Conservation (phyloP, 2,888 invertebrate genomes). For the Drosophila gaucha region DNA sequence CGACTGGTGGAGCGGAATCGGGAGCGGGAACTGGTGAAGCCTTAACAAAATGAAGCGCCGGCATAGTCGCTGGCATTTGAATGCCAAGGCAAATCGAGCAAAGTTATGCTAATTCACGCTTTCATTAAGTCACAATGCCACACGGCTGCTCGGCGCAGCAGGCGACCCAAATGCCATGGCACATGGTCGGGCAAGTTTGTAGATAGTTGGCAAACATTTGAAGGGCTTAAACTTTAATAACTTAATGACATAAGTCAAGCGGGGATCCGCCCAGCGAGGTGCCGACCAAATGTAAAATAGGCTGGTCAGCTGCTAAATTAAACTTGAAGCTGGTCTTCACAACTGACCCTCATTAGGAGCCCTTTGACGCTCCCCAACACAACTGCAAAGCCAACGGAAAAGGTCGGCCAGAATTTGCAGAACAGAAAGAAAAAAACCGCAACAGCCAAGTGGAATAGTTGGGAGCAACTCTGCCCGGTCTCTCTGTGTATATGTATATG, state of each 20-base stretch:
- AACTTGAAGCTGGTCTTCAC: slow-evolving; percentile 45
- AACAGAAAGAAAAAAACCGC: slow-evolving; percentile 45
- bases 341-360: slow-evolving; percentile 72
- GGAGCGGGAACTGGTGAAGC: background rate
- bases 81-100: slow-evolving; percentile 38
- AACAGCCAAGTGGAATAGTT: slow-evolving; percentile 27
- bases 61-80: slow-evolving; percentile 24
- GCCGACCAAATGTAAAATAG: slow-evolving; percentile 62
- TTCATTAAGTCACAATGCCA: slow-evolving; percentile 69
- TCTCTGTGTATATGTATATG: background rate
- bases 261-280: slow-evolving; percentile 6
- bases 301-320: slow-evolving; percentile 76
- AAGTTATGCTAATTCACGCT: slow-evolving; percentile 75
- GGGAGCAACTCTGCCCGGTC: background rate
- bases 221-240: slow-evolving; percentile 69
- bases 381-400: slow-evolving; percentile 49
- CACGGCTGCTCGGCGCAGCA: slow-evolving; percentile 16
- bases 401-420: slow-evolving; percentile 57
- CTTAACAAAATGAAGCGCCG: slow-evolving; percentile 23
- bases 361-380: slow-evolving; percentile 27
- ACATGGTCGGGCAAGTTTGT: slow-evolving; percentile 51
- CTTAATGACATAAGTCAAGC: slow-evolving; percentile 73
- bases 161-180: slow-evolving; percentile 22
- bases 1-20: background rate
- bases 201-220: slow-evolving; percentile 72